Base-by-base conservation (phyloP, 64 coral and sea anemone genomes). In the Pocillopora verrucosa region DNA sequence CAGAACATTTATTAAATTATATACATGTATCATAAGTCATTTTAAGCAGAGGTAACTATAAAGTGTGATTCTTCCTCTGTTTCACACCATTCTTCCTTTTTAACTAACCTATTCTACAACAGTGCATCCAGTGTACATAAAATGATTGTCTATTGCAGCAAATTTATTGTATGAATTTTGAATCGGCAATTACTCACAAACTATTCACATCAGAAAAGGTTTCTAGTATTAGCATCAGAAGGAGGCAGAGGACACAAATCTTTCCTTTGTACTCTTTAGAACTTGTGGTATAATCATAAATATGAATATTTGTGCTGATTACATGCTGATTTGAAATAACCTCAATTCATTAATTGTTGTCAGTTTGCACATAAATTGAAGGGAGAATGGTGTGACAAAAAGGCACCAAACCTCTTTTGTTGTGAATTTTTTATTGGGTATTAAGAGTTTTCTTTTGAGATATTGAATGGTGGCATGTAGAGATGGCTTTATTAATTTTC, bases 1-100 rank as follows among this genome's bases (percentile, higher is more conserved):
- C 36, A 34, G 79, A 81, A 81, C 79, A 62, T 81, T 81, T 81
- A 81, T 81, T 81, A 81, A 81, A 81, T 63, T 36, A 82, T 61
- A 13, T 36, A 62, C 24, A 19, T 5, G 58, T 25, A 13, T 57
- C 11, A 70, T 70, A 24, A 10, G 41, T 51, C 41, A 51, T 59
- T 79, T 16, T 26, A 59, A 59, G 77, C 77, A 79, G 51, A 59
- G n/a, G 26, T 79, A 57, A 34, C 56, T 79, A 10, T 13, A 12
- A 22, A 59, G 77, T 58, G 56, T 60, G 56, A 57, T 56, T 70
- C 56, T 19, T 77, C 37, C 26, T 75, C 19, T 36, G 61, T 83
- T 70, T 67, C 19, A 45, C 80, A 67, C 62, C 62, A 45, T 41
- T 83, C 34, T 83, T 83, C 36, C 62, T 45, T 24, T 83, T 41